phyloP scores from a whole-genome alignment of 1,140 invertebrate genomes.

The Neelides sp. region DNA sequence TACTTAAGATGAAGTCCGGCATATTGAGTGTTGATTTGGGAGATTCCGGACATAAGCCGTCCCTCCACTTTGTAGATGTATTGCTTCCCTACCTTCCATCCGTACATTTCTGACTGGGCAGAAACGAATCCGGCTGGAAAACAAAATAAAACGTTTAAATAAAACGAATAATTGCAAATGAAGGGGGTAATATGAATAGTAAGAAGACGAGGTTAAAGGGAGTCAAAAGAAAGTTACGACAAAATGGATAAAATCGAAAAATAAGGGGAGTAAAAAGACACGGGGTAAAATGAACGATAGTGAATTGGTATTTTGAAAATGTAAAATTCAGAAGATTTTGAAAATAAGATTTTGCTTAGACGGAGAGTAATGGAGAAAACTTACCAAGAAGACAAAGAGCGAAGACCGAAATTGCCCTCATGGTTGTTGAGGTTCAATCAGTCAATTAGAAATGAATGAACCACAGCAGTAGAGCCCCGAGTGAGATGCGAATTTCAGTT shows the following conservation, averaged over 20 bases:
- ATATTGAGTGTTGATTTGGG: slow-evolving; percentile 17
- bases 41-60: slow-evolving; percentile 19
- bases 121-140: slow-evolving; percentile 23
- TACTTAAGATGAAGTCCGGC: slow-evolving; percentile 22
- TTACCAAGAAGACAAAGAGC: slow-evolving; percentile 27
- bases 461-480: too few species aligned
- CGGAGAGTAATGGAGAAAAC: too few species aligned
- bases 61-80: slow-evolving; percentile 20
- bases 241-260: too few species aligned
- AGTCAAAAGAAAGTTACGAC: too few species aligned
- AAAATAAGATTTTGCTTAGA: slow-evolving; percentile 1
- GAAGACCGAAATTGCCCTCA: slow-evolving; percentile 25
- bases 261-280: too few species aligned
- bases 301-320: too few species aligned
- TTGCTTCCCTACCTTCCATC: slow-evolving; percentile 12
- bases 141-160: slow-evolving; percentile 11
- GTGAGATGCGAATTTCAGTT: too few species aligned
- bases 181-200: too few species aligned
- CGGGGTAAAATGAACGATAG: too few species aligned
- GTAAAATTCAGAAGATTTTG: not conserved
- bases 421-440: slow-evolving; percentile 5
- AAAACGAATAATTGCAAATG: too few species aligned
- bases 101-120: slow-evolving; percentile 21
- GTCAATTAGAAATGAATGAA: too few species aligned
- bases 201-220: too few species aligned